Evolutionary conservation across 2,888 invertebrate genomes (phyloP), one percentile per base, ranked within the genome.

Genomic region (Thymelicus sylvestris): DNA sequence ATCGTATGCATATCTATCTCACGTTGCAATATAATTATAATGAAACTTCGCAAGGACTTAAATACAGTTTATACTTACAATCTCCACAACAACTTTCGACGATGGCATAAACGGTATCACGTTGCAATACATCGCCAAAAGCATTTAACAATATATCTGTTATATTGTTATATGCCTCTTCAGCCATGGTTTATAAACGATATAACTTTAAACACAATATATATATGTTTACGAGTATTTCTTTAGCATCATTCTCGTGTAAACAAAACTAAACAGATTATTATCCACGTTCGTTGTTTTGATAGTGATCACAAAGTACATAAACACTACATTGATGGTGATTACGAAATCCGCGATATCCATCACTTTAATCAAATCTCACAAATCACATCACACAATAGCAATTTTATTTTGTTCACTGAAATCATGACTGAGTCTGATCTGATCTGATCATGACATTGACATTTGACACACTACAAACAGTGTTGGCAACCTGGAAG

Each of bases 81-180:
- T 93, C 88, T 13, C 92, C 93, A 6, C 75, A 81, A 71, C 83
- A 92, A 74, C 84, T 89, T 73, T 91, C 90, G 10, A 91, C 85
- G 15, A 93, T 79, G 15, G 88, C 79, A 66, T 74, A 74, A 60
- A 92, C 87, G n/a, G 86, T 87, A 67, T 89, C 90, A 74, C 75
- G 80, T 73, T 77, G 84, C 69, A 92, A 73, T 38, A 86, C 80
- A 73, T 83, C 78, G 5, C 88, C 87, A 67, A 93, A 93, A 83
- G 92, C 88, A 71, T 79, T 82, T 60, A 79, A 72, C 66, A 93
- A 76, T 71, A 81, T 82, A 24, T 88, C 84, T 68, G 88, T 80
- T 78, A 87, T 80, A 66, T 81, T 79, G 61, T 73, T 69, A 71
- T 77, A 82, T 70, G 71, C 73, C 69, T 74, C 69, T n/a, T 70